Evolutionary conservation across 2,797 vertebrate species (phyloP).

Genomic region (Etheostoma nigrum): DNA sequence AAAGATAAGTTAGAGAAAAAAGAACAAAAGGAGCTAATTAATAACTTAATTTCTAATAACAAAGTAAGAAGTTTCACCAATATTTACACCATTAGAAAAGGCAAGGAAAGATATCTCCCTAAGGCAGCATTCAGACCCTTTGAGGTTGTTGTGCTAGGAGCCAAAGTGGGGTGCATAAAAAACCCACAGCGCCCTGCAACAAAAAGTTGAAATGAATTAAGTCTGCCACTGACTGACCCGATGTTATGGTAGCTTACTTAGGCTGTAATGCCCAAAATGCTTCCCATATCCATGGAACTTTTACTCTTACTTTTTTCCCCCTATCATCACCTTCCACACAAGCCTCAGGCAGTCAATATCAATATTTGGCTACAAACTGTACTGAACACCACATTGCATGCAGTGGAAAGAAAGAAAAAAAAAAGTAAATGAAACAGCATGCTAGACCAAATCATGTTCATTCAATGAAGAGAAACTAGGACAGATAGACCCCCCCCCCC

Average conservation of each 20-base stretch:
- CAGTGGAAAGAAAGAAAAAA: slow-evolving; percentile 33
- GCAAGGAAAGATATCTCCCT: too few relatives aligned
- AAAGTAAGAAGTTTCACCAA: background rate
- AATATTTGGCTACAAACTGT: slow-evolving; percentile 57
- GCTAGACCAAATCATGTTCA: slow-evolving; percentile 70
- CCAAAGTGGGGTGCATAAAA: too few relatives aligned
- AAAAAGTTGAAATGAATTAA: too few relatives aligned
- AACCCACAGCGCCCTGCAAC: too few relatives aligned
- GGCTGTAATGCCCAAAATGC: background rate
- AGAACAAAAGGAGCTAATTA: background rate
- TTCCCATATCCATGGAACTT: background rate
- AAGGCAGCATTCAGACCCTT: too few relatives aligned
- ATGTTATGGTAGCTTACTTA: background rate
- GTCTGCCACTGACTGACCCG: background rate
- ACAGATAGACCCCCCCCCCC: slow-evolving; percentile 63
- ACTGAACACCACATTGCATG: slow-evolving; percentile 42
- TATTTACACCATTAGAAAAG: background rate
- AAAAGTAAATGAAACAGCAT: slow-evolving; percentile 66
- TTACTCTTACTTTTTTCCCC: background rate
- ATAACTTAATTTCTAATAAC: background rate
- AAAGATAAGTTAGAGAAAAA: background rate
- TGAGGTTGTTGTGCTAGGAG: too few relatives aligned
- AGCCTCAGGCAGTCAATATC: slow-evolving; percentile 56
- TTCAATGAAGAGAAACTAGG: slow-evolving; percentile 77
- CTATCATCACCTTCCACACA: slow-evolving; percentile 34